Base-by-base conservation (phyloP, 2,888 invertebrate genomes). In the Dexiosoma caninum region DNA sequence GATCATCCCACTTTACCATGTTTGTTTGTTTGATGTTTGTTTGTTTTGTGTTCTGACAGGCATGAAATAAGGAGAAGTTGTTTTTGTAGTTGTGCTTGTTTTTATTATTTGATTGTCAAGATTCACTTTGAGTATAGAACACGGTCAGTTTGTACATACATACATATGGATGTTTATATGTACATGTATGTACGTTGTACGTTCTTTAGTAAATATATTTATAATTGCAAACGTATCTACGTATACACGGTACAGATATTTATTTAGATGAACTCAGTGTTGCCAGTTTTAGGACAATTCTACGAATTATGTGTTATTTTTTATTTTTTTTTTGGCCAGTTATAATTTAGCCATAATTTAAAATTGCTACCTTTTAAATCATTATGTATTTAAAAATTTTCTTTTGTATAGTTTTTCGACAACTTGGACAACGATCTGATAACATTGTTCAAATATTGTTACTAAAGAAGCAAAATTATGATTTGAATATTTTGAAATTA, bases 81-180 rank as follows among this genome's bases (percentile, higher is more conserved):
- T 75, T 59, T 19, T 71, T 70, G 70, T 66, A 76, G 78, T 62
- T 53, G 30, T 51, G 23, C 30, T 51, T 51, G 46, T 37, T 37
- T 60, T 44, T 64, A 44, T 44, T 64, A 53, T 71, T 78, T 78
- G 72, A 77, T 55, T 76, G 71, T 72, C 76, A 78, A 81, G 71
- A 81, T 78, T 78, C 78, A 67, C 78, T 69, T 81, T 81, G 30
- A 51, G 62, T 81, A 77, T 64, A 77, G 77, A 77, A 74, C 69
- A 67, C 74, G 60, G 72, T 78, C 77, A 67, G 71, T 78, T 75
- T 71, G 60, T 70, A 30, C 32, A 16, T n/a, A 37, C 19, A 9
- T 49, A 30, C 14, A 6, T 59, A 62, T 16, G 10, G 44, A 44
- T n/a, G n/a, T 62, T 32, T 4, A 7, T 62, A 44, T 6, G 19